These are phyloP conservation scores for Dendrolimus kikuchii DNA, from an alignment of 1,140 invertebrate genomes.

Conservation along the genomic window DNA sequence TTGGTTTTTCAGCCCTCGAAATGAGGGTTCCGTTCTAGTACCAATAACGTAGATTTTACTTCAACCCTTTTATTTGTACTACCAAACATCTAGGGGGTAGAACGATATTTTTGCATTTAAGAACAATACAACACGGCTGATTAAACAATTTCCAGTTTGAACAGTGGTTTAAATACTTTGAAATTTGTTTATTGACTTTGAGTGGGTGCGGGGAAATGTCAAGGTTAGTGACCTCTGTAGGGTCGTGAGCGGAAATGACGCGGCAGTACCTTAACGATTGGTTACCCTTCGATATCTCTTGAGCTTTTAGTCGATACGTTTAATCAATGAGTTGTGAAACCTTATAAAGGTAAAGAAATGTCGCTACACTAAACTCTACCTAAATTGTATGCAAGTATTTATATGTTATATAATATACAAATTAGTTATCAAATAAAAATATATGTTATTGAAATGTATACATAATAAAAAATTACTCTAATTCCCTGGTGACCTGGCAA, in stretches of 20 bases:
- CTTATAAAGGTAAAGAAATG: neutral
- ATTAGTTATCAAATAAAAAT: too few species aligned
- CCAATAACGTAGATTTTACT: conserved; percentile 10
- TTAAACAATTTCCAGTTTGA: conserved; percentile 29
- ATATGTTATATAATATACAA: too few species aligned
- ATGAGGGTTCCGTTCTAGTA: too few species aligned
- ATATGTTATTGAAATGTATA: too few species aligned
- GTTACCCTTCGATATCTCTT: conserved; percentile 2
- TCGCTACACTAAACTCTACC: too few species aligned
- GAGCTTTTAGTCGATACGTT: neutral
- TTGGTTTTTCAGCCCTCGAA: conserved; percentile 37
- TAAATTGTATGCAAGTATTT: too few species aligned
- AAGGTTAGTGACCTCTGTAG: conserved; percentile 34
- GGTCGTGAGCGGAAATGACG: conserved; percentile 21
- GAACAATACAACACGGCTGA: conserved; percentile 32
- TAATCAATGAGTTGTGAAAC: neutral
- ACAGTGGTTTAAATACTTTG: conserved; percentile 19
- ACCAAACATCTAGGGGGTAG: conserved; percentile 24
- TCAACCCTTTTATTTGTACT: conserved; percentile 52
- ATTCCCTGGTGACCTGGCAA: too few species aligned
- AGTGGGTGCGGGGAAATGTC: conserved; percentile 15
- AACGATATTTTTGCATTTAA: conserved; percentile 27
- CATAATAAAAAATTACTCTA: too few species aligned
- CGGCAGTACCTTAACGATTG: conserved; percentile 4
- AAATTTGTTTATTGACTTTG: conserved; percentile 17